These are phyloP conservation scores for Rhizoglyphus robini DNA, from an alignment of 1,140 invertebrate species.

Conservation along the genomic window DNA sequence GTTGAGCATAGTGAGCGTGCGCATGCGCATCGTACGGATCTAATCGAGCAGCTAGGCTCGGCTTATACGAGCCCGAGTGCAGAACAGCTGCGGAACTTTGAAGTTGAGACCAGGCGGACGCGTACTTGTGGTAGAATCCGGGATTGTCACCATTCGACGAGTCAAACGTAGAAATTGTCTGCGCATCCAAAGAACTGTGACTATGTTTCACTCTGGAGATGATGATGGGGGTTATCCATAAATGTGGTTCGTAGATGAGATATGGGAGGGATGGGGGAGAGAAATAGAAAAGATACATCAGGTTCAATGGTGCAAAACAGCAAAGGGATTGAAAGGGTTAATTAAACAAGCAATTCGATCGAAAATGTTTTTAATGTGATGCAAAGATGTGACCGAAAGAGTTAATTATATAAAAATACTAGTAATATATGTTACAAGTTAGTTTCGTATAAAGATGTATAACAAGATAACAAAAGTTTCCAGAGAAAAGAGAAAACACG, in stretches of 20 bases:
- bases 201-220: conserved; percentile 40
- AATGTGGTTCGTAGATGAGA: background rate
- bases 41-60: conserved; percentile 7
- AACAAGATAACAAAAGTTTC: no score
- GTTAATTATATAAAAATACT: no score
- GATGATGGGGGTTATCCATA: conserved; percentile 52
- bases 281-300: background rate
- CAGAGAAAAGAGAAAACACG: no score
- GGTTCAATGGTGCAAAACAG: no score
- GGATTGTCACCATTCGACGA: conserved; percentile 57
- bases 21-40: conserved; percentile 19
- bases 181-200: conserved; percentile 30
- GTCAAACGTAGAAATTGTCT: conserved; percentile 32
- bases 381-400: no score
- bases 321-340: no score
- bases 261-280: background rate
- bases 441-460: no score
- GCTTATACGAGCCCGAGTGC: conserved; percentile 22
- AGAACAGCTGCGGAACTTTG: conserved; percentile 27
- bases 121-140: conserved; percentile 67
- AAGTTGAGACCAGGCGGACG: conserved; percentile 79
- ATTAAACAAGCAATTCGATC: no score
- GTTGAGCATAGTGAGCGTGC: background rate
- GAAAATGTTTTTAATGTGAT: no score
- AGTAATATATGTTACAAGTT: no score